Evolutionary conservation across 1,140 invertebrate genomes (phyloP).

Genomic region (Agrypnia vestita): DNA sequence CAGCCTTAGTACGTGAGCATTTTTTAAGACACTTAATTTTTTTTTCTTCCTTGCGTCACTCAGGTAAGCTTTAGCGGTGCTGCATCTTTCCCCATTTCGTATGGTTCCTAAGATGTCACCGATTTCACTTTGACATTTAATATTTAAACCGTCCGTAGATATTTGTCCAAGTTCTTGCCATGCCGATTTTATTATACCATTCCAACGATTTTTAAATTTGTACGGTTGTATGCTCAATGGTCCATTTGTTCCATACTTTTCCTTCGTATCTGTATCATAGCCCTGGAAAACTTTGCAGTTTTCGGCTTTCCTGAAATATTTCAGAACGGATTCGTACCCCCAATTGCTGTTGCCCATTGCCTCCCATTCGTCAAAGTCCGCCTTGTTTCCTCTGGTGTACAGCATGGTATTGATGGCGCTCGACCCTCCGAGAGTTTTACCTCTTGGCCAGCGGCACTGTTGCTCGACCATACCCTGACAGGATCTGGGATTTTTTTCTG

Average conservation of each 20-base stretch:
- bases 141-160: conserved; percentile 73
- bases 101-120: conserved; percentile 64
- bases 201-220: conserved; percentile 73
- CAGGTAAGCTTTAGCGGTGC: too few species aligned
- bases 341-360: conserved; percentile 66
- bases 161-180: conserved; percentile 81
- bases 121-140: conserved; percentile 68
- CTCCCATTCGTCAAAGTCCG: conserved; percentile 81
- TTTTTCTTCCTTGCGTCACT: conserved; percentile 72
- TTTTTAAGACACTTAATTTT: conserved; percentile 80
- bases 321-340: conserved; percentile 68
- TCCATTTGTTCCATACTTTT: conserved; percentile 81
- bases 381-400: conserved; percentile 76
- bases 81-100: too few species aligned
- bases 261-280: conserved; percentile 41
- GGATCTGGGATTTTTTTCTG: conserved; percentile 69
- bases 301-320: conserved; percentile 71
- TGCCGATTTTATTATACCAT: conserved; percentile 72
- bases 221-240: conserved; percentile 83
- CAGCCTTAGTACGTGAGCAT: conserved; percentile 76
- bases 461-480: conserved; percentile 65
- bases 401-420: conserved; percentile 83
- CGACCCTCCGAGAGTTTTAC: conserved; percentile 76
- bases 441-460: conserved; percentile 72
- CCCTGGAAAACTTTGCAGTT: conserved; percentile 79